Base-by-base conservation (phyloP, 2,888 invertebrate genomes). In the Drosophila mettleri region DNA sequence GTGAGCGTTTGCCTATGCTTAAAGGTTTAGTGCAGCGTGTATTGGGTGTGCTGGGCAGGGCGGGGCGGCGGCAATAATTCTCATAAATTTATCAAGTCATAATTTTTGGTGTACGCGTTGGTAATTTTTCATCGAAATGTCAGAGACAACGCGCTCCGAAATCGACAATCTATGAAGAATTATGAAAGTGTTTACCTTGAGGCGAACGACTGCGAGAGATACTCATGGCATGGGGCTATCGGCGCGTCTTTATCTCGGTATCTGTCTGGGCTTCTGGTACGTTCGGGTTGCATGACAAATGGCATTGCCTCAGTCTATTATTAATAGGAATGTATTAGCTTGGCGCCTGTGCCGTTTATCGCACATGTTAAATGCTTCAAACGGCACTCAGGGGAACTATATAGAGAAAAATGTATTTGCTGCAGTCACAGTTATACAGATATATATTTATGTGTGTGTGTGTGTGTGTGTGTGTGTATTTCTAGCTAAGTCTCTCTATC, bases 311-410 rank as follows among this genome's bases (percentile, higher is more conserved):
- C 69, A 70, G 88, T 74, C 80, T 70, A 84, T 88, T 88, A 84
- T 84, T 88, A 84, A 82, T 80, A 82, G 72, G 80, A 82, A 88
- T 86, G 82, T 83, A 81, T 87, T 78, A 71, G 71, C 67, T 51
- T 53, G 67, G 74, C 74, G 77, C 51, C 75, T 79, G 76, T 71
- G 66, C 83, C 86, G 86, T 88, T 84, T 86, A 88, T 88, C 86
- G 88, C 88, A 80, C 86, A 88, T 84, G 83, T 77, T 77, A 77
- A 77, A 71, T 67, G 77, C 79, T 60, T 48, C 41, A 67, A 86
- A 84, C 69, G 83, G 70, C 83, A 73, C 83, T 84, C 88, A 36
- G 36, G 83, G 83, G 83, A 88, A 69, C 83, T 88, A 86, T 84
- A 75, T 64, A 51, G 45, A 51, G 45, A 53, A 71, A 70, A 64